A percentile compares a stretch with the other conserved stretches of the same genome.
Evolutionary conservation across 2,113 vertebrate species (phyloP).

Genomic region (Helogale parvula): DNA sequence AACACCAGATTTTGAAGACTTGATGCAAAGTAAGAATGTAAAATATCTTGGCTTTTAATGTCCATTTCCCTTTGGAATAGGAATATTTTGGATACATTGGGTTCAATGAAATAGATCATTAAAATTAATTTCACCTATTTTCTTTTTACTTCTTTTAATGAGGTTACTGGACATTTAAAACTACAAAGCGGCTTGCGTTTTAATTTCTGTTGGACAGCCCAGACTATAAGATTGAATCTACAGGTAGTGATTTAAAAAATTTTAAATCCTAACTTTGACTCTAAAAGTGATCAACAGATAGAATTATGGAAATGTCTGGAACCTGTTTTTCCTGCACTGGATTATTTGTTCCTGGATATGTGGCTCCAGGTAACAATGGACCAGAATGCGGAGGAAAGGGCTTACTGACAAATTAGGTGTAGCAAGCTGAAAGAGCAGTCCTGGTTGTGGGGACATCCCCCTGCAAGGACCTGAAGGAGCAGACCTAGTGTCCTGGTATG

Average conservation of each 20-base stretch:
- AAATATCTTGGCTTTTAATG: not conserved
- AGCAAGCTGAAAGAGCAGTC: not conserved
- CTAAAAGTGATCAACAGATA: not conserved
- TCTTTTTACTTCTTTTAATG: not conserved
- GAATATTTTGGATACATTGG: not conserved
- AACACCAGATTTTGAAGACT: not conserved
- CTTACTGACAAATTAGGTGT: not conserved
- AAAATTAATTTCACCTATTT: not conserved
- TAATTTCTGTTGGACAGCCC: not conserved
- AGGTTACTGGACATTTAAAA: not conserved
- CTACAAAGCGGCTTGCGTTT: not conserved
- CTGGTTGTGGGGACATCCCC: not conserved
- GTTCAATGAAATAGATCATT: not conserved
- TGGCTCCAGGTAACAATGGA: not conserved
- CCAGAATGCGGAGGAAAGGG: not conserved
- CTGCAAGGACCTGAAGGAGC: not conserved
- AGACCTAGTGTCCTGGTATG: not conserved
- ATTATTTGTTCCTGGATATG: not conserved
- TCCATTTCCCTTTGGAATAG: not conserved
- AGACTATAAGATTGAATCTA: not conserved
- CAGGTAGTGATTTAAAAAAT: not conserved
- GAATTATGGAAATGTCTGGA: not conserved
- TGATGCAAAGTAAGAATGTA: not conserved
- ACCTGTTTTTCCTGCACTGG: not conserved
- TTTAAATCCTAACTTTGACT: constrained; percentile 20